These are phyloP conservation scores for Rhinolophus sinicus DNA, from an alignment of 2,113 vertebrate species.

Conservation along the genomic window DNA sequence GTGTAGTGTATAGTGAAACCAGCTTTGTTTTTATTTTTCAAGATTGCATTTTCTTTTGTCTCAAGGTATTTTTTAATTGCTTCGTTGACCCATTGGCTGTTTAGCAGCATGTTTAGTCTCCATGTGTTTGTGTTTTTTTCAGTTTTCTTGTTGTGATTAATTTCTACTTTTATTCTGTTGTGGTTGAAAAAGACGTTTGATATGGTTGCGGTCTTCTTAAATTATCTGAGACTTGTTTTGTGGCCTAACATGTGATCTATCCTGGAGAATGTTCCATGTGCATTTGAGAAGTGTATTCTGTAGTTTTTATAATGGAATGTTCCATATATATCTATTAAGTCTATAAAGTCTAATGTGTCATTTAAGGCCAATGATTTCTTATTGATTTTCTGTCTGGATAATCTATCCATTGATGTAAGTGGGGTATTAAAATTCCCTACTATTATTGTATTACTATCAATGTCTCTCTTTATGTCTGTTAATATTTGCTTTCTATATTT, in stretches of 20 bases:
- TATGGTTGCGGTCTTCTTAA: not conserved
- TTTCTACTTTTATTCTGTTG: not conserved
- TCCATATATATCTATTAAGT: not conserved
- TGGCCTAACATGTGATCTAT: not conserved
- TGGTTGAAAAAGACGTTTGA: not conserved
- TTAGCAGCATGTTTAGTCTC: too few relatives aligned
- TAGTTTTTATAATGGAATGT: too few relatives aligned
- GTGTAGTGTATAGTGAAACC: not conserved
- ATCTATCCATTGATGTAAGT: not conserved
- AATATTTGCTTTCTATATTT: not conserved
- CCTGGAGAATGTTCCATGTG: not conserved
- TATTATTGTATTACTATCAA: not conserved
- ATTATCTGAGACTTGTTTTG: not conserved
- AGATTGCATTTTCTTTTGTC: not conserved
- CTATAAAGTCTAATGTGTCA: not conserved
- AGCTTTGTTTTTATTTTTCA: not conserved
- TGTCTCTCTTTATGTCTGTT: not conserved
- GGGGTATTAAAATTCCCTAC: not conserved
- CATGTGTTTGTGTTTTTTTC: too few relatives aligned
- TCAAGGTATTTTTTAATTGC: not conserved
- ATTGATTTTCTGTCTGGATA: not conserved
- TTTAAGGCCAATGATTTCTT: not conserved
- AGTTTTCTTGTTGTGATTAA: not conserved
- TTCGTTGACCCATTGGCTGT: too few relatives aligned
- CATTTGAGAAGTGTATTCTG: not conserved